phyloP scores from a whole-genome alignment of 2,113 vertebrate species.

The Archilochus colubris region DNA sequence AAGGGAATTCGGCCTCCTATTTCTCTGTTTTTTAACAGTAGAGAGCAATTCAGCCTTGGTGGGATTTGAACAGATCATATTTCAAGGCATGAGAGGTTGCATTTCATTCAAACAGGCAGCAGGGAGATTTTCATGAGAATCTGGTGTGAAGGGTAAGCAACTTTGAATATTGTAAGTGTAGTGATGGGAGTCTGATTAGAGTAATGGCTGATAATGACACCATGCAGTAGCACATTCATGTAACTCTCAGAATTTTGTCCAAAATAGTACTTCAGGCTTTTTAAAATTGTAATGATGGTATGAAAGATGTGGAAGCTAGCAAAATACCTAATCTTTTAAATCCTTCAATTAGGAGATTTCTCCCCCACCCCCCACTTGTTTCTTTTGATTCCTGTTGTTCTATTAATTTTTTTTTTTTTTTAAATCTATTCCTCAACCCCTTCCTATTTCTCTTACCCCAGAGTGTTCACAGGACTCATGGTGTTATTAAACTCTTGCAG shows the following conservation, averaged over 20 bases:
- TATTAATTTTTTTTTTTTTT: not conserved
- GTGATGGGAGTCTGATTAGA: not conserved
- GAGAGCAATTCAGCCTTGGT: conserved; percentile 25
- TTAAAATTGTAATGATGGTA: not conserved
- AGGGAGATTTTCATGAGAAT: not conserved
- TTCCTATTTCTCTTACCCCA: not conserved
- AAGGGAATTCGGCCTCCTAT: not conserved
- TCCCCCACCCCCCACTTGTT: accelerated
- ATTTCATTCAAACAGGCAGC: not conserved
- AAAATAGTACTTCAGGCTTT: not conserved
- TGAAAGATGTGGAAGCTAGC: not conserved
- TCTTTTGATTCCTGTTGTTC: not conserved
- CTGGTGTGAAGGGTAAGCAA: not conserved
- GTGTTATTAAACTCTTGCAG: not conserved
- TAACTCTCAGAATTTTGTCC: not conserved
- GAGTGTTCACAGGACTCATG: not conserved
- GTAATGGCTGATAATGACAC: not conserved
- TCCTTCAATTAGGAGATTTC: not conserved
- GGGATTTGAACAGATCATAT: not conserved
- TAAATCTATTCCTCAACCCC: not conserved
- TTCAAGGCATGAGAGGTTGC: conserved; percentile 22
- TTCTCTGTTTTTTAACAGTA: not conserved
- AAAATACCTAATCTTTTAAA: not conserved
- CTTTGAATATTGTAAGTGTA: not conserved
- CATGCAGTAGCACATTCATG: not conserved